Base-by-base conservation (phyloP, 2,797 vertebrate species). In the Lates japonicus region DNA sequence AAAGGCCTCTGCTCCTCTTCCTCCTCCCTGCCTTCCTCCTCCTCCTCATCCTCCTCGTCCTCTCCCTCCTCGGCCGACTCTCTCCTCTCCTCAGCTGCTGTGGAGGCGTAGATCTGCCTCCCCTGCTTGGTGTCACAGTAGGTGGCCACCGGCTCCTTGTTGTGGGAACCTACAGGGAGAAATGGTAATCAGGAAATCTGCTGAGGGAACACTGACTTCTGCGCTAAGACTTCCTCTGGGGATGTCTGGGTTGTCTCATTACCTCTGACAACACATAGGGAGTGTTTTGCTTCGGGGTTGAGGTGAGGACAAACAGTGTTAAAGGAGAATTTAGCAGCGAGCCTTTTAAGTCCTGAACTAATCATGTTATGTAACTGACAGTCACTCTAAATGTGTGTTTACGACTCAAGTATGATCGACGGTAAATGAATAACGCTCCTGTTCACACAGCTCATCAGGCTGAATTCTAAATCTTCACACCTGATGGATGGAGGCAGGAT, bases 1-100 rank as follows among this genome's bases (percentile, higher is more conserved):
- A 98, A 83, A 1, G 97, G 96, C 84, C 97, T 97, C 86, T 96
- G 95, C 82, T 98, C 96, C 86, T 97, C 96, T 72, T 97, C 97
- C 71, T 93, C 96, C 58, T 96, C 97, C 62, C 94, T 80, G 35
- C 84, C 92, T 33, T 92, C 91, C 31, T 93, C 89, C 60, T 88
- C 86, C 12, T 88, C 90, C 0, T 87, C 83, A 7, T 78, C 89
- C 20, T 88, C 86, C 0, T 85, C 69, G 6, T 81, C 85, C 19
- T 86, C 89, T 2, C 61, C 85, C 61, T 90, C 87, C 78, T 88
- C 87, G 0, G 82, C 78, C 5, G 88, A 88, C 69, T 81, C 96
- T 76, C 94, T 95, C 88, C 91, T 96, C 67, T 96, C 95, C 80
- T 96, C 63, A 1, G 74, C 74, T 5, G 86, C 70, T 0, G 82